Conservation (phyloP, 2,888 invertebrate genomes). For the Venusia cambrica region DNA sequence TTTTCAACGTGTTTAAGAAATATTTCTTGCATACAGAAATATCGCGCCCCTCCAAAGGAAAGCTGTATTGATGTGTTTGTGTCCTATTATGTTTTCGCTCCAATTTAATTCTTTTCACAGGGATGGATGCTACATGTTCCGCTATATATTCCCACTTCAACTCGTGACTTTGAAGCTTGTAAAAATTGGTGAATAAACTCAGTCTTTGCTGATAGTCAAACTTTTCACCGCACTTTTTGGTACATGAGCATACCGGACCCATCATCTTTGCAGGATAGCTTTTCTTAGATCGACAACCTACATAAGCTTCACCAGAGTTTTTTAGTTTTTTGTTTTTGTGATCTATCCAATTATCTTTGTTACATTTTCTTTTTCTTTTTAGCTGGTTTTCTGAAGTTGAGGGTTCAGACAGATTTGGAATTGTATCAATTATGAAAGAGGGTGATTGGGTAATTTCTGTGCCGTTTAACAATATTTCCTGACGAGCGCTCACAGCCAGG, state of each 20-base stretch:
- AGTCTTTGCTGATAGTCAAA: background rate
- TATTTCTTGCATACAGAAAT: too few relatives aligned
- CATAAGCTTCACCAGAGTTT: background rate
- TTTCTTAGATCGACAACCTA: background rate
- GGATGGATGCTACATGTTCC: background rate
- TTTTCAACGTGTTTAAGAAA: too few relatives aligned
- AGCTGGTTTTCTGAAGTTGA: background rate
- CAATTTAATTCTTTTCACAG: slow-evolving; percentile 1
- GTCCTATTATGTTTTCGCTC: slow-evolving; percentile 1
- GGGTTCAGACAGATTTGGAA: background rate
- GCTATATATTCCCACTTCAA: background rate
- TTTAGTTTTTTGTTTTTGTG: too few relatives aligned
- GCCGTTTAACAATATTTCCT: too few relatives aligned
- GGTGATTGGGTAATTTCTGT: background rate
- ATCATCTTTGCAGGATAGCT: background rate
- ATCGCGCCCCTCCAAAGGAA: background rate
- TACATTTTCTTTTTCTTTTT: background rate
- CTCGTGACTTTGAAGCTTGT: too few relatives aligned
- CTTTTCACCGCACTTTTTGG: background rate
- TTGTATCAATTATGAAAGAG: background rate
- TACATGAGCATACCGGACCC: background rate
- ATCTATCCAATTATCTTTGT: too few relatives aligned
- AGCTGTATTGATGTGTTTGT: too few relatives aligned
- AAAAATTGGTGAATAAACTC: background rate
- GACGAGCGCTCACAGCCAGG: too few relatives aligned